Base-by-base conservation (phyloP, 2,888 invertebrate genomes). In the Drosophila merina region DNA sequence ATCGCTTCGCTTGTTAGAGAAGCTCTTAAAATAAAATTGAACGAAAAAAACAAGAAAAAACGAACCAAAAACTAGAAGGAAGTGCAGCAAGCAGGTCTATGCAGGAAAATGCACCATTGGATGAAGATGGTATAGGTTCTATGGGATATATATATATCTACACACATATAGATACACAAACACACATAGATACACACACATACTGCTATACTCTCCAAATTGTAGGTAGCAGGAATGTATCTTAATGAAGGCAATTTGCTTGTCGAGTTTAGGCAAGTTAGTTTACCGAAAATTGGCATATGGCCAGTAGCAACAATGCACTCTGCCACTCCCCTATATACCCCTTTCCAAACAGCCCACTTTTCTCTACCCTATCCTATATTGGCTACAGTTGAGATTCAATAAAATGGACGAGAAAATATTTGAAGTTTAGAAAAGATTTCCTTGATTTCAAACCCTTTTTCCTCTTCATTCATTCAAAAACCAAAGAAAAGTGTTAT, bases 231-330 rank as follows among this genome's bases (percentile, higher is more conserved):
- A 81, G 73, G 88, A 88, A 83, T 83, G 84, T 88, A 80, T 85
- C 88, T 85, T 85, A 85, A 85, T 85, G 84, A 85, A 85, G 84
- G 88, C 84, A 85, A 88, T 85, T 85, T 85, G 88, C 86, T 88
- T 85, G 84, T 85, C 84, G 84, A 88, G 88, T 85, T 85, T 86
- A 88, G 84, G 84, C 84, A 85, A 88, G 88, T 85, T 88, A 85
- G 84, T 88, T 85, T 87, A 87, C 88, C 88, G 76, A 88, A 88
- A 88, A 85, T 89, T 89, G 88, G 89, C 88, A 86, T 89, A 84
- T 85, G 88, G 89, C 88, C 88, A 89, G 87, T 80, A 78, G 75
- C 77, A 88, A 79, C 85, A 79, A 82, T 76, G 85, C 78, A 59
- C 20, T 20, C 20, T 20, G 20, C 20, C 20, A 20, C 20, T 20